Conservation (phyloP, 2,113 vertebrate species). For the Salvelinus sp. region DNA sequence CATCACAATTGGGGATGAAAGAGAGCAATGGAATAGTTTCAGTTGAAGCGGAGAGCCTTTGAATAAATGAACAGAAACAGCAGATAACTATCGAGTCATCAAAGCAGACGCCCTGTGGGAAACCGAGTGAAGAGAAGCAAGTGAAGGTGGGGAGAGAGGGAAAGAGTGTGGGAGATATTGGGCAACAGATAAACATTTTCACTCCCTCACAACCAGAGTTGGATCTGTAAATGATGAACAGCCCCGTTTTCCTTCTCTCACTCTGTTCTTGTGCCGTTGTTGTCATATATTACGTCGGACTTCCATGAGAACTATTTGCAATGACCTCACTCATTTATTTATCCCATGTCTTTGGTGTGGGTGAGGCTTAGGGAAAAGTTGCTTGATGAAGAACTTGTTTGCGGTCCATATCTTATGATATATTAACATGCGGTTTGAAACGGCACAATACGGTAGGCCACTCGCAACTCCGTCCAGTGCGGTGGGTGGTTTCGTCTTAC, state of each 20-base stretch:
- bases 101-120: constrained; percentile 18
- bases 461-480: constrained; percentile 23
- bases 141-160: constrained; percentile 18
- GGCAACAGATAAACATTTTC: constrained; percentile 34
- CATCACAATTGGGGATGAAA: constrained; percentile 35
- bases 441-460: constrained; percentile 4
- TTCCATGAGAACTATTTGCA: constrained; percentile 15
- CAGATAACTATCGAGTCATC: constrained; percentile 13
- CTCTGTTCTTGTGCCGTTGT: constrained; percentile 33
- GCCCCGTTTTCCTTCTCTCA: constrained; percentile 13
- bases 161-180: constrained; percentile 17
- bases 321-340: constrained; percentile 42
- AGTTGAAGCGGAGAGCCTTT: constrained; percentile 9
- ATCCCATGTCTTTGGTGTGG: constrained; percentile 5
- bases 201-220: constrained; percentile 15
- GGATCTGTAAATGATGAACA: constrained; percentile 35
- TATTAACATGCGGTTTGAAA: not conserved
- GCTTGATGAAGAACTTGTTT: not conserved
- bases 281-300: constrained; percentile 24
- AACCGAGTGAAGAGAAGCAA: constrained; percentile 24
- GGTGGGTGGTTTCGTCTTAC: constrained; percentile 29
- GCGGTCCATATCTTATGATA: not conserved
- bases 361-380: not conserved
- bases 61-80: constrained; percentile 8
- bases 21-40: constrained; percentile 7